Conservation (phyloP, 30 jellyfish, hydroid and myxozoan species). For the Rhopilema esculentum region DNA sequence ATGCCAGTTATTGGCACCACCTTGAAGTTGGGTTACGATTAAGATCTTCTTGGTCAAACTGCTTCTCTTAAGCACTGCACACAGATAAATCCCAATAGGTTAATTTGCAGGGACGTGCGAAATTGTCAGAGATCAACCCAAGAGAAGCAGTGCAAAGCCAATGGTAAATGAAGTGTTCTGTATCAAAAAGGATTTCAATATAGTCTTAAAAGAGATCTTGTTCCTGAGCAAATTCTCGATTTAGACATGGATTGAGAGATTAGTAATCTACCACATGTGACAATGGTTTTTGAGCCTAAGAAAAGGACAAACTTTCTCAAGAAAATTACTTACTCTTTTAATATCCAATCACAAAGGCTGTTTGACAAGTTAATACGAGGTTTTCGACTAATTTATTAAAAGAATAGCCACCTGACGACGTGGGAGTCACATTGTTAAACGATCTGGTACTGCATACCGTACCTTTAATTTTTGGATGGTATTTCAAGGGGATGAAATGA, state of each 20-base stretch:
- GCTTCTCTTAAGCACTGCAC: not conserved
- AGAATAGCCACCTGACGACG: conserved; percentile 12
- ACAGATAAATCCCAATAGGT: not conserved
- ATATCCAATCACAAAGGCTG: conserved; percentile 23
- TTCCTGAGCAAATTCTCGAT: conserved; percentile 21
- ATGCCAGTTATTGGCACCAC: not conserved
- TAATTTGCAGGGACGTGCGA: not conserved
- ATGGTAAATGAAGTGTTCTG: not conserved
- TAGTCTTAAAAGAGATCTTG: conserved; percentile 12
- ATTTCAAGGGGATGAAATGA: not conserved
- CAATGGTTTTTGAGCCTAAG: conserved; percentile 34
- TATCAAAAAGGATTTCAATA: not conserved
- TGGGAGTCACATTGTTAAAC: conserved; percentile 16
- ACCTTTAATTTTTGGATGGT: not conserved
- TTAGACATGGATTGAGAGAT: conserved; percentile 16
- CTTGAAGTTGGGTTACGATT: not conserved
- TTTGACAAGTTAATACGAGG: conserved; percentile 41
- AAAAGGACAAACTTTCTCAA: conserved; percentile 45
- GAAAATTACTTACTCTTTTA: conserved; percentile 20
- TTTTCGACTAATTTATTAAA: conserved; percentile 5
- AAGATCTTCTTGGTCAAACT: not conserved
- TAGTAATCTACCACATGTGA: conserved; percentile 40
- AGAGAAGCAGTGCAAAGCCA: not conserved
- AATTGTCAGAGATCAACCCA: not conserved
- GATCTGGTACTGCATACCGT: not conserved